A percentile compares a stretch with the other conserved stretches of the same genome.
phyloP scores from a whole-genome alignment of 2,797 vertebrate species.

The Xyrichtys novacula region DNA sequence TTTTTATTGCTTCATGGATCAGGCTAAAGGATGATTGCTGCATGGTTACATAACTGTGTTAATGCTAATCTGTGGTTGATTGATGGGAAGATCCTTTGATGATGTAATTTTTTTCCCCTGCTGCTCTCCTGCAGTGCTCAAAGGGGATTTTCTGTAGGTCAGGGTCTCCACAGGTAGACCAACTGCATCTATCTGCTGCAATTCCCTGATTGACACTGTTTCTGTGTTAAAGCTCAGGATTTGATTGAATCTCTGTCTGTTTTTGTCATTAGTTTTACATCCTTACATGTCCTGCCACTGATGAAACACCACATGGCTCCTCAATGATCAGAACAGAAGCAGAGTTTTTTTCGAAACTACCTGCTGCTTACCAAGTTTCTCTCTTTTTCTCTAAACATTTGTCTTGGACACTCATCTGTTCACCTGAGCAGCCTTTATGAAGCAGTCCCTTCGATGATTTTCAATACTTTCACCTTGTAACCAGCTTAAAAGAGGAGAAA shows the following conservation, averaged over 20 bases:
- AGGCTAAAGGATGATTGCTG: neutral
- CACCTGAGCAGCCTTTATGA: conserved; percentile 12
- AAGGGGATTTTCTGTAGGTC: conserved; percentile 15
- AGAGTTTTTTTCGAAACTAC: neutral
- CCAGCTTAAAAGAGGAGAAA: conserved; percentile 2
- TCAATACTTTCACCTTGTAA: conserved; percentile 15
- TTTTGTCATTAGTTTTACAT: neutral
- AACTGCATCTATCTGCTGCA: neutral
- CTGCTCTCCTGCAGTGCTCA: conserved; percentile 18
- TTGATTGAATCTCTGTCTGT: neutral
- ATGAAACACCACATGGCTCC: conserved; percentile 5
- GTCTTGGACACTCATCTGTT: conserved; percentile 21
- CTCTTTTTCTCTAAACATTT: neutral
- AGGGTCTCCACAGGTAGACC: neutral
- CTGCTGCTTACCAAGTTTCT: conserved; percentile 8
- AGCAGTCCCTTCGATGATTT: neutral
- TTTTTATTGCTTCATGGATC: neutral
- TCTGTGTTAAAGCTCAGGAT: neutral
- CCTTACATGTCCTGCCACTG: neutral
- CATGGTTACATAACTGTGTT: neutral
- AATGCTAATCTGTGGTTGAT: neutral
- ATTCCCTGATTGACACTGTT: neutral
- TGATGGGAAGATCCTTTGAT: neutral
- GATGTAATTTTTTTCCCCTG: conserved; percentile 2
- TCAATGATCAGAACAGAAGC: neutral